Percentiles rank a stretch among this genome's conserved stretches.
These are phyloP conservation scores for Plectus sambesii DNA, from an alignment of 1,140 invertebrate genomes.

Conservation along the genomic window DNA sequence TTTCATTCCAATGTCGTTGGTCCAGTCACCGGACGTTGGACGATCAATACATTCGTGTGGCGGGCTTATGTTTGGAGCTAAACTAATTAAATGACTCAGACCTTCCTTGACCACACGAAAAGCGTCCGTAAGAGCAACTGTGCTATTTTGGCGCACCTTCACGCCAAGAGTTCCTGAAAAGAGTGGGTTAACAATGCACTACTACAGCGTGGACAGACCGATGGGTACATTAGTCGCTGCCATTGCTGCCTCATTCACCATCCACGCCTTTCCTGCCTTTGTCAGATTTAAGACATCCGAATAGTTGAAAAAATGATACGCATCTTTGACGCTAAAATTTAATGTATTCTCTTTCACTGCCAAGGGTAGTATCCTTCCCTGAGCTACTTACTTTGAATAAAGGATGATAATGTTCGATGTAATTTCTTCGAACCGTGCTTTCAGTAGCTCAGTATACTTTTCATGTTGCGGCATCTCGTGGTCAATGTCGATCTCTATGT, in stretches of 20 bases:
- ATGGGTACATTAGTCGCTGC: conserved; percentile 30
- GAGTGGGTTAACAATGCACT: too few relatives aligned
- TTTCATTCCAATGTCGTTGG: conserved; percentile 14
- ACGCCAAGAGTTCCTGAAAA: conserved; percentile 25
- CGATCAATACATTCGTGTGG: conserved; percentile 20
- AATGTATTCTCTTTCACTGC: too few relatives aligned
- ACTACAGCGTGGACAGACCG: too few relatives aligned
- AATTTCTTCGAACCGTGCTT: conserved; percentile 31
- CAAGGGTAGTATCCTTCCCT: too few relatives aligned
- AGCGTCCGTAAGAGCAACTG: conserved; percentile 25
- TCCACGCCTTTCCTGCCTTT: conserved; percentile 35
- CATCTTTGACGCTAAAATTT: too few relatives aligned
- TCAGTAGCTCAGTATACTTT: conserved; percentile 17
- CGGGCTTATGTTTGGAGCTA: conserved; percentile 10
- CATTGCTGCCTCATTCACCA: conserved; percentile 35
- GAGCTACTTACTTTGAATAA: conserved; percentile 27
- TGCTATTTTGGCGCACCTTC: conserved; percentile 19
- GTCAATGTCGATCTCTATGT: conserved; percentile 27
- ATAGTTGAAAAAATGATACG: too few relatives aligned
- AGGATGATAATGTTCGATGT: conserved; percentile 39
- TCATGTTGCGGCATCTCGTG: conserved; percentile 11
- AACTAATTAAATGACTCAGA: conserved; percentile 15
- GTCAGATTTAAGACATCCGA: too few relatives aligned
- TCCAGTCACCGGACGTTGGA: conserved; percentile 25
- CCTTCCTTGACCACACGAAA: conserved; percentile 22